Evolutionary conservation across 2,113 vertebrate species (phyloP).

Genomic region (Brevimyrus niger): DNA sequence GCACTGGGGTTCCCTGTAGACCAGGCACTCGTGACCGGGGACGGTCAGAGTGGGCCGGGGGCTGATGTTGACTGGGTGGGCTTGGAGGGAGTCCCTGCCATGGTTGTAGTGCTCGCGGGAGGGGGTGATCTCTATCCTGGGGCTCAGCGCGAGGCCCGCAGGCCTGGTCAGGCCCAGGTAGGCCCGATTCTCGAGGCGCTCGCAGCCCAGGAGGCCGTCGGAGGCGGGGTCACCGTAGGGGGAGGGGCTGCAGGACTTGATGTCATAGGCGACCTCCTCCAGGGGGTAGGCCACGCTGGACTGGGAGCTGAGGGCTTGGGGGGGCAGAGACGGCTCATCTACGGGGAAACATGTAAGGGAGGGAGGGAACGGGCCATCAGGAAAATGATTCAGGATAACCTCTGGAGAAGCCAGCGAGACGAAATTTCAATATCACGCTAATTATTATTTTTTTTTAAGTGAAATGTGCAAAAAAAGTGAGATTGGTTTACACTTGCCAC

Average conservation of each 20-base stretch:
- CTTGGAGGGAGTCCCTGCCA: slow-evolving; percentile 76
- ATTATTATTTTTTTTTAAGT: neutral
- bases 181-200: slow-evolving; percentile 74
- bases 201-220: slow-evolving; percentile 71
- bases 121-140: slow-evolving; percentile 94
- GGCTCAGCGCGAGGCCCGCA: slow-evolving; percentile 75
- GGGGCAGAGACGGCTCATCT: slow-evolving; percentile 80
- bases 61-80: slow-evolving; percentile 72
- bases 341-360: slow-evolving; percentile 23
- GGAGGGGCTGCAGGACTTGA: slow-evolving; percentile 76
- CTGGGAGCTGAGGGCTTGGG: slow-evolving; percentile 74
- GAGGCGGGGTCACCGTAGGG: slow-evolving; percentile 60
- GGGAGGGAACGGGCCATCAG: neutral
- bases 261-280: slow-evolving; percentile 73
- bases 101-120: slow-evolving; percentile 90
- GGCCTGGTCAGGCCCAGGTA: slow-evolving; percentile 68
- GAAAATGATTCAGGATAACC: neutral
- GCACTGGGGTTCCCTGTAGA: slow-evolving; percentile 92
- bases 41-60: slow-evolving; percentile 87
- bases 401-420: neutral
- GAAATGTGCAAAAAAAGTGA: neutral
- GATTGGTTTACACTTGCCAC: neutral
- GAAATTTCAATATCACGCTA: neutral
- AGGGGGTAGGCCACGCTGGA: slow-evolving; percentile 73
- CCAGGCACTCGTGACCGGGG: slow-evolving; percentile 75